phyloP scores from a whole-genome alignment of 2,113 vertebrate genomes.

The Anarrhichthys ocellatus region DNA sequence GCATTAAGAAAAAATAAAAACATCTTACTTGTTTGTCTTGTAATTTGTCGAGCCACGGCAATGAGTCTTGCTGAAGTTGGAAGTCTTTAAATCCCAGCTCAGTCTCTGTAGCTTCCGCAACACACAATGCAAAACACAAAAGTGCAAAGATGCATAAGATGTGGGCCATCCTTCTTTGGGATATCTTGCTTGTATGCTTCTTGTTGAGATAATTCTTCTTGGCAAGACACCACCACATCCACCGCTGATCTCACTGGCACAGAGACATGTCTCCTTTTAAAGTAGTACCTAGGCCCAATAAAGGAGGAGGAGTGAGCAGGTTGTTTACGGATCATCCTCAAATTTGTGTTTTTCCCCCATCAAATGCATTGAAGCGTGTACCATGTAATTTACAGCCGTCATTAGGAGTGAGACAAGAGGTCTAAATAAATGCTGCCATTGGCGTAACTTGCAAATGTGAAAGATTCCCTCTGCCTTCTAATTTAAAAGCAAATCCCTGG shows the following conservation, averaged over 20 bases:
- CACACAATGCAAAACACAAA: slow-evolving; percentile 40
- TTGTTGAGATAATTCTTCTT: background rate
- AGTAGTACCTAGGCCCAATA: slow-evolving; percentile 1
- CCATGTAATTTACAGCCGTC: slow-evolving; percentile 59
- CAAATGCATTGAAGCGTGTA: slow-evolving; percentile 39
- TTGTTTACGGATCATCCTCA: slow-evolving; percentile 31
- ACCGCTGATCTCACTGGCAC: background rate
- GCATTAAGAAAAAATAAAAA: background rate
- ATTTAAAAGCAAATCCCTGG: slow-evolving; percentile 28
- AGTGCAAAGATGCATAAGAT: slow-evolving; percentile 45
- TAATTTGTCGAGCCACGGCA: slow-evolving; percentile 16
- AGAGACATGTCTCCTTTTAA: slow-evolving; percentile 47
- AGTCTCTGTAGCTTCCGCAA: background rate
- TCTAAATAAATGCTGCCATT: slow-evolving; percentile 42
- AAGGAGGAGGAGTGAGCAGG: slow-evolving; percentile 32
- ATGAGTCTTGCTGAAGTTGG: slow-evolving; percentile 30
- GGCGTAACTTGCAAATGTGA: slow-evolving; percentile 1
- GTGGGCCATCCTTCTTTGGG: slow-evolving; percentile 37
- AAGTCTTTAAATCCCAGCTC: slow-evolving; percentile 7
- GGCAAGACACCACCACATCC: background rate
- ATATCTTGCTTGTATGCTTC: background rate
- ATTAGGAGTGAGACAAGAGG: slow-evolving; percentile 42
- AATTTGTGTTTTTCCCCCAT: slow-evolving; percentile 37
- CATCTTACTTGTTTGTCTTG: slow-evolving; percentile 52
- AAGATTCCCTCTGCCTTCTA: background rate